A percentile compares a stretch with the other conserved stretches of the same genome.
These are phyloP conservation scores for Phrynosoma platyrhinos DNA, from an alignment of 2,113 vertebrate genomes.

Conservation along the genomic window DNA sequence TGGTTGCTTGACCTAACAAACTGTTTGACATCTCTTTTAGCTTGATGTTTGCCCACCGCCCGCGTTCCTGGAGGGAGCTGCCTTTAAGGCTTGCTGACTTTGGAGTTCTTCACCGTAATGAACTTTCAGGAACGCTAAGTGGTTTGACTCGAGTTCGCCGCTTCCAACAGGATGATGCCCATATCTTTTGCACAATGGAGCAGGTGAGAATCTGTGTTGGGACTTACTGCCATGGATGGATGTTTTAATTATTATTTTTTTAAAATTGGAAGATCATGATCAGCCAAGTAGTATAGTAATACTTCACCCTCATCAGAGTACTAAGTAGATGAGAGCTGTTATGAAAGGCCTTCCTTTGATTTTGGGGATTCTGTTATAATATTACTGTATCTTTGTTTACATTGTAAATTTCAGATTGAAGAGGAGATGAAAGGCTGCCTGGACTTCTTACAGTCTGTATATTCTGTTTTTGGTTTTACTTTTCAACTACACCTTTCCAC, in stretches of 20 bases:
- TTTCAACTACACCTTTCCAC: conserved; percentile 94
- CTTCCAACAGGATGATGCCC: conserved; percentile 96
- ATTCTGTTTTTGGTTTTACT: conserved; percentile 90
- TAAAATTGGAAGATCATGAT: too few relatives aligned
- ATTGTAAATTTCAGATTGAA: conserved; percentile 84
- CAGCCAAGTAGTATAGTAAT: too few relatives aligned
- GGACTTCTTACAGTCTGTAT: conserved; percentile 90
- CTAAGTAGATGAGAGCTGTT: background rate
- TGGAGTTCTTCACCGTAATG: conserved; percentile 93
- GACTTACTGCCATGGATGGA: background rate
- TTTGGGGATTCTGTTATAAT: background rate
- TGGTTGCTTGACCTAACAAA: background rate
- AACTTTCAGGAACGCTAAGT: conserved; percentile 88
- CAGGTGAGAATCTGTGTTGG: conserved; percentile 79
- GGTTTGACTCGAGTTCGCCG: conserved; percentile 91
- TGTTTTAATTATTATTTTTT: background rate
- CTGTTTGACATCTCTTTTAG: conserved; percentile 68
- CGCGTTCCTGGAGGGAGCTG: conserved; percentile 94
- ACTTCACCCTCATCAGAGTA: background rate
- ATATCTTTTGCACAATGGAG: conserved; percentile 94
- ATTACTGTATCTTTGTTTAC: background rate
- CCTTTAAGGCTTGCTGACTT: conserved; percentile 94
- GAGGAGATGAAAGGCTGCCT: conserved; percentile 92
- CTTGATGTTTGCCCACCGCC: conserved; percentile 92
- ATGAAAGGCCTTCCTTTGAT: background rate